A percentile compares a stretch with the other conserved stretches of the same genome.
These are phyloP conservation scores for Betta splendens DNA, from an alignment of 2,797 vertebrate species.

Conservation along the genomic window DNA sequence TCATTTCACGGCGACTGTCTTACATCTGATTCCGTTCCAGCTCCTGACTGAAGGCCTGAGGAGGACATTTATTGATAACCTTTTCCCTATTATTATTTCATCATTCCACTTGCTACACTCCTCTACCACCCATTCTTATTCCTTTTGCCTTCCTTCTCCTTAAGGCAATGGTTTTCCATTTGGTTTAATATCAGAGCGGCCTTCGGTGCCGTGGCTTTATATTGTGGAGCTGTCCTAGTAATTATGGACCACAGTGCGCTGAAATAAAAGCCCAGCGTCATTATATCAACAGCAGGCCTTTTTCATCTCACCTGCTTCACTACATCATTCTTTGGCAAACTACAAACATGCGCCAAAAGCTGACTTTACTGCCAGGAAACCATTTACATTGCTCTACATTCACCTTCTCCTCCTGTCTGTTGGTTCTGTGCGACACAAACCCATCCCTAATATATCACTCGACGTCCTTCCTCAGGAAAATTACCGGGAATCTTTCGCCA, in stretches of 20 bases:
- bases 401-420: conserved; percentile 35
- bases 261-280: conserved; percentile 50
- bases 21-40: conserved; percentile 12
- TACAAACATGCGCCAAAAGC: conserved; percentile 29
- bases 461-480: conserved; percentile 68
- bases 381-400: conserved; percentile 42
- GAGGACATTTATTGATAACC: conserved; percentile 53
- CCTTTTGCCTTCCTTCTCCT: conserved; percentile 17
- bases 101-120: conserved; percentile 21
- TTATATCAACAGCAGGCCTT: conserved; percentile 42
- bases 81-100: conserved; percentile 49
- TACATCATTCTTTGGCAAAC: conserved; percentile 62
- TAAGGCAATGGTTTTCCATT: conserved; percentile 40
- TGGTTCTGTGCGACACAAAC: conserved; percentile 59
- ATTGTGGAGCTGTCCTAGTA: conserved; percentile 32
- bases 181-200: conserved; percentile 40
- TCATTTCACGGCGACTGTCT: conserved; percentile 22
- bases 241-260: conserved; percentile 41
- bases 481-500: conserved; percentile 57
- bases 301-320: conserved; percentile 57
- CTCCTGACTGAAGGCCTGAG: conserved; percentile 28
- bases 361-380: conserved; percentile 44
- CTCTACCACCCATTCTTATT: conserved; percentile 26
- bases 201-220: conserved; percentile 41
- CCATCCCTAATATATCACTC: conserved; percentile 37